phyloP scores from a whole-genome alignment of 2,113 vertebrate species.

The Trogon melanurus region DNA sequence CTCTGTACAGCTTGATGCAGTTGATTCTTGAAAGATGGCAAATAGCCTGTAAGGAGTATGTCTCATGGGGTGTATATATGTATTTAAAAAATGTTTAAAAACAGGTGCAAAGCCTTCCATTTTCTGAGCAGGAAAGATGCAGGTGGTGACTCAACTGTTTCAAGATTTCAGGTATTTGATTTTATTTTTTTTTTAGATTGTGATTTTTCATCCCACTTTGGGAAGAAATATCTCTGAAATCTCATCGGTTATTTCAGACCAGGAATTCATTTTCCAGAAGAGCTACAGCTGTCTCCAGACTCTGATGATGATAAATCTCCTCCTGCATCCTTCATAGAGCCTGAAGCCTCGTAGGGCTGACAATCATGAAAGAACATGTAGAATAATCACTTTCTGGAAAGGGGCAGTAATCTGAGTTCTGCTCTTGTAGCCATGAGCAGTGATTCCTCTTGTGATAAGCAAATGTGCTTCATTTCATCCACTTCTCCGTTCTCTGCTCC shows the following conservation, averaged over 20 bases:
- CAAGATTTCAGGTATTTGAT: background rate
- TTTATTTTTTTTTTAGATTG: background rate
- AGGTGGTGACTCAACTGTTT: background rate
- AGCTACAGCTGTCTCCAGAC: background rate
- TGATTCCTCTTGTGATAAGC: background rate
- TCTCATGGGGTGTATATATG: background rate
- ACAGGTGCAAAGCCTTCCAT: background rate
- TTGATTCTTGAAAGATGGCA: constrained; percentile 14
- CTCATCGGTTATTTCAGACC: constrained; percentile 21
- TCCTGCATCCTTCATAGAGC: background rate
- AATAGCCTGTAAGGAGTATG: background rate
- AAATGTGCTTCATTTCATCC: background rate
- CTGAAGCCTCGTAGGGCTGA: background rate
- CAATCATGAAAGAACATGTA: background rate
- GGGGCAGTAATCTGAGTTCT: background rate
- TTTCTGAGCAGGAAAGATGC: constrained; percentile 8
- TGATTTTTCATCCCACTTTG: background rate
- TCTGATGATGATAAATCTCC: background rate
- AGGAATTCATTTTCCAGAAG: background rate
- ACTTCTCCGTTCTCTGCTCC: background rate
- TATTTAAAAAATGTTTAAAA: background rate
- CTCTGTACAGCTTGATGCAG: background rate
- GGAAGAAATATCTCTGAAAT: background rate
- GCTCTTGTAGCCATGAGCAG: background rate
- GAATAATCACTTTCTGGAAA: background rate